Conservation (phyloP, 2,113 vertebrate species). For the Silurus meridionalis region DNA sequence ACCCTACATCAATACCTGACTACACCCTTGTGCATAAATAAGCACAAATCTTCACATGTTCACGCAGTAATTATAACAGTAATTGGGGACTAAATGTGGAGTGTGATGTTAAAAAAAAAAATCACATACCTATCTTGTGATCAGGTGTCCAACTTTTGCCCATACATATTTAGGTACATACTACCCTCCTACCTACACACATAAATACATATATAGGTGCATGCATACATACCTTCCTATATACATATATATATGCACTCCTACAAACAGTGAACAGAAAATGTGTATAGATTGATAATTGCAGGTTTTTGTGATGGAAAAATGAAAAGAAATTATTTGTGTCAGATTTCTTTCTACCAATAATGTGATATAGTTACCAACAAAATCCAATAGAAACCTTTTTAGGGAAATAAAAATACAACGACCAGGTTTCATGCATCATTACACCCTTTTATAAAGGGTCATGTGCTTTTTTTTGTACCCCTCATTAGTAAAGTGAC, state of each 20-base stretch:
- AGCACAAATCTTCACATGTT: too few species aligned
- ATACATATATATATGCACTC: neutral
- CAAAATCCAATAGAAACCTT: neutral
- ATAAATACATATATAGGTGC: neutral
- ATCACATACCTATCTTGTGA: too few species aligned
- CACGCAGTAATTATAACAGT: too few species aligned
- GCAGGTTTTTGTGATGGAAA: neutral
- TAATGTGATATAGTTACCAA: neutral
- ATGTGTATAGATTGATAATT: neutral
- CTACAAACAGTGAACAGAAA: neutral
- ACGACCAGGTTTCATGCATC: neutral
- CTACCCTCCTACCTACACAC: neutral
- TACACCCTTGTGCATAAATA: too few species aligned
- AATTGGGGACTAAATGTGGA: too few species aligned
- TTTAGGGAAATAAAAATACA: neutral
- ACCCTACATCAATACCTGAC: too few species aligned
- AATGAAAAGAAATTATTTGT: neutral
- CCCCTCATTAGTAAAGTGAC: too few species aligned
- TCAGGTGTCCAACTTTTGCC: too few species aligned
- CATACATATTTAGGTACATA: neutral
- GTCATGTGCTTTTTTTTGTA: neutral
- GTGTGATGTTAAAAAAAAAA: too few species aligned
- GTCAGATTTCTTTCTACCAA: neutral
- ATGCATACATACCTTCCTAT: neutral
- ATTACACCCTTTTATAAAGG: neutral